Conservation (phyloP, 1,140 invertebrate species). For the Anagrus nilaparvatae region DNA sequence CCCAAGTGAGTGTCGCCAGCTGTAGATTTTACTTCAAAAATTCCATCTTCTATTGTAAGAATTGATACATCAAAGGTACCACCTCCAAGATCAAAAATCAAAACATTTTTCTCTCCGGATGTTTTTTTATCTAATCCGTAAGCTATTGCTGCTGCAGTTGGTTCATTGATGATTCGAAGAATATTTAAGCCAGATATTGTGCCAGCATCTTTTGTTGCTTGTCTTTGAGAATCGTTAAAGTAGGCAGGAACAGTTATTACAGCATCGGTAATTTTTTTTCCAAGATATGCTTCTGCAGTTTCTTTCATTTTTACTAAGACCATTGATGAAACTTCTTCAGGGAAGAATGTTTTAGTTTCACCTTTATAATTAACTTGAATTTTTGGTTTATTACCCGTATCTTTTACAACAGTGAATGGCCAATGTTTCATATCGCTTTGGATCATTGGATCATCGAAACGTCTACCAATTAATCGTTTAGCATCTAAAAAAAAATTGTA, state of each 20-base stretch:
- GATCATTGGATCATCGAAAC: slow-evolving; percentile 55
- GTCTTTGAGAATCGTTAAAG: slow-evolving; percentile 75
- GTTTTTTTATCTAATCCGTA: slow-evolving; percentile 55
- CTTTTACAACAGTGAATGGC: slow-evolving; percentile 61
- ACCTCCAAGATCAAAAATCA: slow-evolving; percentile 51
- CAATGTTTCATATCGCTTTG: slow-evolving; percentile 67
- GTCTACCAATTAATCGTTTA: slow-evolving; percentile 44
- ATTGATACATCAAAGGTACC: slow-evolving; percentile 52
- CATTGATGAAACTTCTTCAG: slow-evolving; percentile 39
- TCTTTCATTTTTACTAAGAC: slow-evolving; percentile 56
- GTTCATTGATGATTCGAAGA: slow-evolving; percentile 74
- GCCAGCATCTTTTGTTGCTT: slow-evolving; percentile 68
- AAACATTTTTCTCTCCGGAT: slow-evolving; percentile 31
- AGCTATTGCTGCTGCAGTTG: slow-evolving; percentile 56
- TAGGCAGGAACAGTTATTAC: slow-evolving; percentile 45
- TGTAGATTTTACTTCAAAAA: slow-evolving; percentile 55
- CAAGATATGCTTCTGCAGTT: slow-evolving; percentile 53
- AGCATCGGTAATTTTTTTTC: slow-evolving; percentile 33
- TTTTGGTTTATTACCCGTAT: slow-evolving; percentile 53
- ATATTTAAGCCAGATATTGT: slow-evolving; percentile 53
- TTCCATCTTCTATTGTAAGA: slow-evolving; percentile 62
- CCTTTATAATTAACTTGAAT: slow-evolving; percentile 52
- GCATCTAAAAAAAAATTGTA: slow-evolving; percentile 27
- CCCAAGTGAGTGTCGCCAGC: slow-evolving; percentile 70
- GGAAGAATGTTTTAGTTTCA: slow-evolving; percentile 37